Base-by-base conservation (phyloP, 1,140 invertebrate genomes). In the Delia radicum region DNA sequence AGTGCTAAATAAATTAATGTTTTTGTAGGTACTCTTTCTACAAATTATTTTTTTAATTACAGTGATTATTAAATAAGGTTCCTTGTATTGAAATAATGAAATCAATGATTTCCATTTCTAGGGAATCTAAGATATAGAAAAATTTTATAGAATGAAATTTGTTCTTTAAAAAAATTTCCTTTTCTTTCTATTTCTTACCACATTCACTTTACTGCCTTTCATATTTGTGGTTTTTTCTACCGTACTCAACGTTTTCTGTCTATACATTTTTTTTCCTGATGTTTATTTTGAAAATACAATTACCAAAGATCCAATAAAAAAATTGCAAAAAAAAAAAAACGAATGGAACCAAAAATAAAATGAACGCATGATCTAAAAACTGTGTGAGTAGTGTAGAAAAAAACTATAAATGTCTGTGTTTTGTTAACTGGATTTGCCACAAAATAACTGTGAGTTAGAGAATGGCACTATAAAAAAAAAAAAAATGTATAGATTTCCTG, bases 391-490 rank as follows among this genome's bases (percentile, higher is more conserved):
- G 13, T 21, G 21, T 7, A 24, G 8, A 69, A 28, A 15, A 33
- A 69, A 24, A 21, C n/a, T 33, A 69, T 24, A 69, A 69, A 69
- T 69, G 65, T 69, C 65, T 69, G 65, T 7, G 65, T 69, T 69
- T 69, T 69, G 65, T 69, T 69, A 69, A 69, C 65, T 69, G 21
- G 65, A 69, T 69, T 69, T 69, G 31, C 65, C 65, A 69, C 65
- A 69, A 69, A 69, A 69, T 69, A 69, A 69, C 65, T 69, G 65
- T 29, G 31, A 31, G 65, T 55, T 55, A 55, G 48, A 21, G 48
- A 21, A n/a, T 55, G 48, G 48, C 29, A 31, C n/a, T 29, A 67
- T 3, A 37, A 33, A 24, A 33, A 69, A 69, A 63, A 0, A 27
- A 27, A 63, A 10, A 63, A 28, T 7, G 31, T 15, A 18, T 33